phyloP scores from a whole-genome alignment of 2,888 invertebrate genomes.

The Antheraea yamamai region DNA sequence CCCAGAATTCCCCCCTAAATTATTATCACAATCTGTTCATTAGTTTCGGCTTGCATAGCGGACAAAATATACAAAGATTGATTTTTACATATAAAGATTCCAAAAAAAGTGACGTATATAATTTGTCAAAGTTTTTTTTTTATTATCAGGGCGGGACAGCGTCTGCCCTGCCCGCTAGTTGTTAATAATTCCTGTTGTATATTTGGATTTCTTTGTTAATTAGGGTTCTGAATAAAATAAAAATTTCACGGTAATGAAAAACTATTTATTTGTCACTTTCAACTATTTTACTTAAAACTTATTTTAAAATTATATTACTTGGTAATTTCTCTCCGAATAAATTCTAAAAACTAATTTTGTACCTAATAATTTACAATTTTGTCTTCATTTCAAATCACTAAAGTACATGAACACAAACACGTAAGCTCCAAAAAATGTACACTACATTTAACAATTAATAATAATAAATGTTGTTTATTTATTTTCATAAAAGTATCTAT shows the following conservation, averaged over 20 bases:
- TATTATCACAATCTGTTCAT: no score
- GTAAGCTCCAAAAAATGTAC: background rate
- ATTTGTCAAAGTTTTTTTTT: no score
- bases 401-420: conserved; percentile 17
- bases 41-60: no score
- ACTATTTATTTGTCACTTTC: conserved; percentile 64
- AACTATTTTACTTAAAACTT: conserved; percentile 46
- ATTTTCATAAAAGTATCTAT: background rate
- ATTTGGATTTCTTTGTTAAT: background rate
- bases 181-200: background rate
- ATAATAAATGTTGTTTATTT: background rate
- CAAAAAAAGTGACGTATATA: no score
- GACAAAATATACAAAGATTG: no score
- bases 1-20: no score
- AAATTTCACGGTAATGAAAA: conserved; percentile 46
- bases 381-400: conserved; percentile 18
- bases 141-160: no score
- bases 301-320: conserved; percentile 40
- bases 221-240: background rate
- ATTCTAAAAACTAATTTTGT: conserved; percentile 39
- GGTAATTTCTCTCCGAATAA: conserved; percentile 35
- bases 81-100: no score
- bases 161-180: background rate
- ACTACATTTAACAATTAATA: background rate
- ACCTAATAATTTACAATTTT: conserved; percentile 21